These are phyloP conservation scores for Eutrigla gurnardus DNA, from an alignment of 2,797 vertebrate species.

Conservation along the genomic window DNA sequence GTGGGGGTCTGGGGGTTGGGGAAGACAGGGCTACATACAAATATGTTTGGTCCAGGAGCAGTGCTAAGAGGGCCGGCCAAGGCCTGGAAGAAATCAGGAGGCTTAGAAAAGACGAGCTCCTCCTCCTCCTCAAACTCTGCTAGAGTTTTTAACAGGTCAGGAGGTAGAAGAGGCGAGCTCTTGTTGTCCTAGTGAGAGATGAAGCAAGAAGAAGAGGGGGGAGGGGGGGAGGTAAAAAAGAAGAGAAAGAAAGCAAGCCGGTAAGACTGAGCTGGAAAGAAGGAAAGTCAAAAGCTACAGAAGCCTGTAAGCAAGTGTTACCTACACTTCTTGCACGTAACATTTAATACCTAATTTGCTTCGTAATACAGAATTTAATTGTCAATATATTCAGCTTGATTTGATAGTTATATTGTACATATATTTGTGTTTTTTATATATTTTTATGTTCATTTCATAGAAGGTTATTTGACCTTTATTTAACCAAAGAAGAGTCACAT, in stretches of 20 bases:
- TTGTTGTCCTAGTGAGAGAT: constrained; percentile 92
- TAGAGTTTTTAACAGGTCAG: constrained; percentile 99
- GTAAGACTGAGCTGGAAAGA: constrained; percentile 50
- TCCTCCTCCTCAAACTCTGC: constrained; percentile 99
- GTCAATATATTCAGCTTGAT: too few species aligned
- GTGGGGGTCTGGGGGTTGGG: background rate
- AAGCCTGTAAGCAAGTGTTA: constrained; percentile 3
- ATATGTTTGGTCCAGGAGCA: constrained; percentile 97
- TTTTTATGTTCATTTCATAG: too few species aligned
- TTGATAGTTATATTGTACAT: too few species aligned
- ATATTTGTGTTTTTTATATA: too few species aligned
- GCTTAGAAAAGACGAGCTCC: constrained; percentile 98
- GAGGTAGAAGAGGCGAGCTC: constrained; percentile 98
- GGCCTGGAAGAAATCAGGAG: constrained; percentile 99
- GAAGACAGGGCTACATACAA: constrained; percentile 95
- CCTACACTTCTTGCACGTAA: too few species aligned
- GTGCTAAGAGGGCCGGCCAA: constrained; percentile 95
- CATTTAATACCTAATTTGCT: too few species aligned
- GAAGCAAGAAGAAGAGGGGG: constrained; percentile 12
- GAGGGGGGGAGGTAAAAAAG: background rate
- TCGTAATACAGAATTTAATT: too few species aligned
- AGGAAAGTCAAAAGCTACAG: constrained; percentile 39
- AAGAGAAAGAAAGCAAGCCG: constrained; percentile 31
- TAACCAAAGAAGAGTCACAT: too few species aligned
- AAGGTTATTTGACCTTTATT: too few species aligned